Evolutionary conservation across 2,113 vertebrate species (phyloP), one percentile per base, ranked within the genome.

Genomic region (Corythoichthys intestinalis): DNA sequence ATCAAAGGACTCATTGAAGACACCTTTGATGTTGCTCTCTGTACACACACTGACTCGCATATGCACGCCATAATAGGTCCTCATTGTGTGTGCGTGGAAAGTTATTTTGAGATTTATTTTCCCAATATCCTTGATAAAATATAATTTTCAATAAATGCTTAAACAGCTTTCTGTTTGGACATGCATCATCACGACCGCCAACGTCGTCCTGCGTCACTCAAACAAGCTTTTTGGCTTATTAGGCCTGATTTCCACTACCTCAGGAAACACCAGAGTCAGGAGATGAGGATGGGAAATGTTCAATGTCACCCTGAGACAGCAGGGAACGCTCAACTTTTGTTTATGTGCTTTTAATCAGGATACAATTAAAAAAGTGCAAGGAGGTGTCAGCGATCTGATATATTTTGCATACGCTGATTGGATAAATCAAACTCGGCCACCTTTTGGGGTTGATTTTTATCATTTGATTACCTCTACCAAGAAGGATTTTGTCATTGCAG

Each of bases 201-300:
- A 59, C 74, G 73, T 73, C 67, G 6, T 60, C 66, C 70, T 64
- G 70, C 49, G 17, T 77, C 78, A 56, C 39, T 77, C 75, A 81
- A 86, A 85, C 75, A 66, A 75, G 59, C 52, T 82, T 84, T 83
- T 83, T 73, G 77, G 66, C 75, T 75, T 67, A 72, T 85, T 71
- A 60, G 64, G 15, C 59, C 64, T 77, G 74, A 86, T 85, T 87
- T 75, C 59, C 75, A 75, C 85, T 85, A 71, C 69, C 37, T 46
- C 74, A 73, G 74, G 77, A 82, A 71, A 77, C 72, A 72, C 80
- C 73, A 82, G 57, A 67, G 83, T 67, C 67, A 68, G 72, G 39
- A 50, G 41, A 4, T n/a, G 15, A 14, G 50, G 50, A 7, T n/a
- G 20, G 53, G 14, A 20, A 20, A 4, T 78, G 62, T 83, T 86